Conservation (phyloP, 1,140 invertebrate species). For the Lethrus apterus region DNA sequence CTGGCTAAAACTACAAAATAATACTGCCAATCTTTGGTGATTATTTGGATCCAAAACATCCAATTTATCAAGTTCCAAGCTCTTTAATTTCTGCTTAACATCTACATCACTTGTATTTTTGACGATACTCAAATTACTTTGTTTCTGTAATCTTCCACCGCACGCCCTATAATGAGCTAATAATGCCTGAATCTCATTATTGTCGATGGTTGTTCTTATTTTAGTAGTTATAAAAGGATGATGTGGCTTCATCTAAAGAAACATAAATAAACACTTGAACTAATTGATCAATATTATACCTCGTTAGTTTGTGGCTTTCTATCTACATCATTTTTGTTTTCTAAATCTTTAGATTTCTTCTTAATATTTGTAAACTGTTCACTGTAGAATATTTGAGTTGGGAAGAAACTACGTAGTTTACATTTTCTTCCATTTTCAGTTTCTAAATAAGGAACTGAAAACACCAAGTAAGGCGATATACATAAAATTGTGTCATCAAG, state of each 20-base stretch:
- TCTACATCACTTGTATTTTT: slow-evolving; percentile 13
- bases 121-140: slow-evolving; percentile 15
- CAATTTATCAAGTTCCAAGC: slow-evolving; percentile 27
- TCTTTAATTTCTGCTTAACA: slow-evolving; percentile 18
- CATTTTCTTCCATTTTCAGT: slow-evolving; percentile 75
- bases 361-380: slow-evolving; percentile 42
- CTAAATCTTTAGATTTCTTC: slow-evolving; percentile 22
- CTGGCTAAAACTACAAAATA: slow-evolving; percentile 88
- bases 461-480: slow-evolving; percentile 79
- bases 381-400: slow-evolving; percentile 73
- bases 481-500: slow-evolving; percentile 70
- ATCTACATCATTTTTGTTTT: not conserved
- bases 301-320: not conserved
- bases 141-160: slow-evolving; percentile 57
- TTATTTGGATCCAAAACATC: slow-evolving; percentile 81
- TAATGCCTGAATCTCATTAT: slow-evolving; percentile 60
- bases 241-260: slow-evolving; percentile 35
- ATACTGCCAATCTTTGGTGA: slow-evolving; percentile 82
- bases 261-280: not conserved
- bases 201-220: slow-evolving; percentile 55
- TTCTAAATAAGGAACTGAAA: slow-evolving; percentile 81
- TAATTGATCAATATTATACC: too few species aligned
- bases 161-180: slow-evolving; percentile 81
- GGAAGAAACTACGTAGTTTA: slow-evolving; percentile 67
- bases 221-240: slow-evolving; percentile 70